Base-by-base conservation (phyloP, 2,888 invertebrate genomes). In the Tetramorium bicarinatum region DNA sequence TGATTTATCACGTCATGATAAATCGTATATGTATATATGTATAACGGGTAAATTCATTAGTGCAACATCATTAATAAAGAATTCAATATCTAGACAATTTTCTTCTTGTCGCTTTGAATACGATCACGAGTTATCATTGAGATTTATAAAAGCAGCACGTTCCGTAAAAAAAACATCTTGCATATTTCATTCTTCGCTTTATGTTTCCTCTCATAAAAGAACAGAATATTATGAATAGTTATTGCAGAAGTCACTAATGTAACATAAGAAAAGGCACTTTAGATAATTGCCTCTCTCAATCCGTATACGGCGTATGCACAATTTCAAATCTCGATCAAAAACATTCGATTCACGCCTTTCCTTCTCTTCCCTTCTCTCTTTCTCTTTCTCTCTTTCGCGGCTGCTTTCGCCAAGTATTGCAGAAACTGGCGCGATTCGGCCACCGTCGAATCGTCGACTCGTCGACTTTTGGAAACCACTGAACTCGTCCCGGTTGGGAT, bases 381-480 rank as follows among this genome's bases (percentile, higher is more conserved):
- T 44, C 71, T 52, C 59, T 29, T 76, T 47, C 21, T 38, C 8
- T 56, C 83, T 52, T 34, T 76, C 54, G 41, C 64, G 38, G 44
- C 67, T 52, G 59, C 54, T 71, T 56, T 69, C 54, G 54, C 56
- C 80, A 59, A 71, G 56, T 56, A 69, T 59, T 69, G 34, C 47
- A 71, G 81, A 81, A 85, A 83, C 84, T 72, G 80, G 52, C 84
- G 82, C 81, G 81, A 87, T 85, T 85, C 71, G 71, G 47, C 67
- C 74, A 62, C 81, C 67, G 88, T 85, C 85, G 83, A 88, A 89
- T 89, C 87, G 82, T 86, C 85, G 80, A 89, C 88, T 89, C 87
- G 85, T 87, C 87, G 87, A 91, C 91, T 92, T 90, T 88, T 92
- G 90, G 90, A 91, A 91, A 92, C 91, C 89, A 91, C 89, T 90